Conservation (phyloP, 2,888 invertebrate species). For the Charanyca ferruginea region DNA sequence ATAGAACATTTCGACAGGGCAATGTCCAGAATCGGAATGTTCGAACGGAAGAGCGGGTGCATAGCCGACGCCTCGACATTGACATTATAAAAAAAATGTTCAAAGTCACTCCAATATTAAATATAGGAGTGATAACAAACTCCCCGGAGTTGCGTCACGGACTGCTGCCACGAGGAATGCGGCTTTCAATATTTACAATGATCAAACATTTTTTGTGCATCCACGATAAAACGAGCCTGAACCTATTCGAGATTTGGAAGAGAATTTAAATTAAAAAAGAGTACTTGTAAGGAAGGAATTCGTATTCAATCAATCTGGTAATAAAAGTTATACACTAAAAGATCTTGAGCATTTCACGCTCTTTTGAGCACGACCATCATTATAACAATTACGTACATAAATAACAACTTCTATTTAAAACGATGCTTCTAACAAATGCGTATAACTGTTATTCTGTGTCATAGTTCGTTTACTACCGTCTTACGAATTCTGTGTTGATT, state of each 20-base stretch:
- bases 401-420: conserved; percentile 50
- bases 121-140: conserved; percentile 73
- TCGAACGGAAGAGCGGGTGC: conserved; percentile 59
- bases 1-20: conserved; percentile 52
- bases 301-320: conserved; percentile 38
- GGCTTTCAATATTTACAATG: conserved; percentile 69
- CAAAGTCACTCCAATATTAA: conserved; percentile 79
- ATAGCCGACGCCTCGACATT: conserved; percentile 63
- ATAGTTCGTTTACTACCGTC: conserved; percentile 48
- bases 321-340: conserved; percentile 32
- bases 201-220: conserved; percentile 64
- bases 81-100: conserved; percentile 72
- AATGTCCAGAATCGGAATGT: conserved; percentile 64
- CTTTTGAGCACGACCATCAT: conserved; percentile 50
- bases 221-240: conserved; percentile 52
- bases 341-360: conserved; percentile 51
- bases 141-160: conserved; percentile 68
- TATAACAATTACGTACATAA: conserved; percentile 51
- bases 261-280: conserved; percentile 47
- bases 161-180: conserved; percentile 73
- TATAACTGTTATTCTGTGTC: conserved; percentile 52
- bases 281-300: conserved; percentile 35
- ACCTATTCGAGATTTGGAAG: conserved; percentile 29
- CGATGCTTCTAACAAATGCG: conserved; percentile 29
- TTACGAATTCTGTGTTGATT: conserved; percentile 54